Percentiles rank a stretch among this genome's conserved stretches.
Conservation (phyloP, 2,797 vertebrate genomes). For the Echiichthys vipera region DNA sequence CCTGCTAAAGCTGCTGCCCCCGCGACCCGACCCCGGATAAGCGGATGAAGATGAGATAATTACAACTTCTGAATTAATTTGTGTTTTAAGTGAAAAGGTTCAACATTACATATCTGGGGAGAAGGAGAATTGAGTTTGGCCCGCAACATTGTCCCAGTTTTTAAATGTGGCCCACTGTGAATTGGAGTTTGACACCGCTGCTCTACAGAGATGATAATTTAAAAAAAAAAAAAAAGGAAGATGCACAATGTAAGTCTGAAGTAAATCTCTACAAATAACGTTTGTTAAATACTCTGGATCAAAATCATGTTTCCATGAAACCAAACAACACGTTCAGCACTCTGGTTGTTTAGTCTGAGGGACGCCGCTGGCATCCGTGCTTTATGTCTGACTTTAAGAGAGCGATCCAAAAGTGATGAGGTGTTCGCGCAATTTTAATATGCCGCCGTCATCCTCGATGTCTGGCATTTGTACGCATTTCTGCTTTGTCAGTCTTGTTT, state of each 20-base stretch:
- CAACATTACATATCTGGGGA: too few species aligned
- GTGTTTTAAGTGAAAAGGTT: too few species aligned
- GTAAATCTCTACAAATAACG: background rate
- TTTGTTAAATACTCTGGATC: background rate
- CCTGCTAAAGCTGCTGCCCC: too few species aligned
- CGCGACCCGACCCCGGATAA: too few species aligned
- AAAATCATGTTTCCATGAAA: slow-evolving; percentile 2
- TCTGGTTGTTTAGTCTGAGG: slow-evolving; percentile 61
- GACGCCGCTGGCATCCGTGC: slow-evolving; percentile 16
- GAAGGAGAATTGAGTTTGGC: too few species aligned
- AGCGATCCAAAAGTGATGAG: slow-evolving; percentile 8
- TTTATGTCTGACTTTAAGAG: slow-evolving; percentile 12
- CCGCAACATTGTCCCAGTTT: too few species aligned
- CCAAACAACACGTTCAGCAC: slow-evolving; percentile 48
- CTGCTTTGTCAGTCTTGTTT: slow-evolving; percentile 6
- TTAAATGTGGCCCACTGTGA: too few species aligned
- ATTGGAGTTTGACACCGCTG: too few species aligned
- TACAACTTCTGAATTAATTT: too few species aligned
- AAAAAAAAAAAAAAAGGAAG: background rate
- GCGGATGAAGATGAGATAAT: too few species aligned
- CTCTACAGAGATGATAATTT: background rate
- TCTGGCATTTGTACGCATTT: slow-evolving; percentile 15
- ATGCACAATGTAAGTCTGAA: background rate
- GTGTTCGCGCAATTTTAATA: slow-evolving; percentile 4
- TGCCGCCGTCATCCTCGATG: background rate